Evolutionary conservation across 2,797 vertebrate species (phyloP), one percentile per base, ranked within the genome.

Genomic region (Chelon labrosus): DNA sequence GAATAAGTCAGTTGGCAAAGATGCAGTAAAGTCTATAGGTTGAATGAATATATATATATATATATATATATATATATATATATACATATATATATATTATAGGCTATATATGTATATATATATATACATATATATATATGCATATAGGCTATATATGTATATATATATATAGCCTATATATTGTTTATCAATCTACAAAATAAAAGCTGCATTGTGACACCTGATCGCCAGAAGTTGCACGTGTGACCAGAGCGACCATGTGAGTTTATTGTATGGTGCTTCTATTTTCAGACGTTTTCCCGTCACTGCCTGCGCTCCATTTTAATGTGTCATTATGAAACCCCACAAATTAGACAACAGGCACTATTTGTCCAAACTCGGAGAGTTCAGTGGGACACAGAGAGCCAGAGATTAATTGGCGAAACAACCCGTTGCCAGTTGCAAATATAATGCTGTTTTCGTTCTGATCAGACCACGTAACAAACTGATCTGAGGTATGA

Each of bases 381-480:
- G 54, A 70, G 41, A 65, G 58, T 63, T 80, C 60, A 50, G 44
- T 41, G 44, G 37, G 60, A 59, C 73, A 54, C 22, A 68, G 42
- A 51, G 51, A 77, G 65, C 17, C 51, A 51, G 59, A 57, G 41
- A 74, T 53, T 86, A 80, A 89, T 77, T 84, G 67, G 66, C 73
- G 44, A 64, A 68, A 80, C 63, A 80, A 74, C 61, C 44, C 50
- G 62, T 52, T 77, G 72, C 61, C 46, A 52, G 41, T 70, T 58
- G 35, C 35, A 79, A 41, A 70, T 67, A 60, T 60, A 66, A 55
- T 71, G 52, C 31, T 35, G 49, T 73, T 75, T 70, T 73, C 12
- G 52, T 52, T 69, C 25, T 60, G 41, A 57, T 64, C 5, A 56
- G 54, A 70, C 56, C 12, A 20, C 22, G 59, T 58, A 69, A 70